Evolutionary conservation across 2,888 invertebrate genomes (phyloP), one percentile per base, ranked within the genome.

Genomic region (Pseudococcus longispinus): DNA sequence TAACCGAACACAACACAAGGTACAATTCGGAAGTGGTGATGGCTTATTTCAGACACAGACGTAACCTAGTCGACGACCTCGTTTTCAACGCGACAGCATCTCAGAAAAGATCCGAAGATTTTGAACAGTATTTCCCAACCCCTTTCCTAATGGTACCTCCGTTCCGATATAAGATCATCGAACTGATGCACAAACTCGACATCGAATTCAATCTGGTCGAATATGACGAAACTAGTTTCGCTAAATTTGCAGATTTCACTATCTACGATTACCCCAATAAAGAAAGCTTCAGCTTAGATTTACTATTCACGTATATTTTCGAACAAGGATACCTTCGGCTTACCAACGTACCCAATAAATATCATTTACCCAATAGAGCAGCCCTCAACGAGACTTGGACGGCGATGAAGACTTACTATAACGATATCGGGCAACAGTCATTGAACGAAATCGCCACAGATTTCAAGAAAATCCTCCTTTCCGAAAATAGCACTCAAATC

Each of bases 401-500:
- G 1, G 70, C 70, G 5, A 9, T 70, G 18, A 29, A 70, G 29
- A 29, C 15, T 32, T 70, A 70, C 32, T 70, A 70, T 32, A 15
- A 29, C 29, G 70, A 70, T 20, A 15, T 70, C 13, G 70, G 29
- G 15, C 2, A 29, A 29, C 70, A 13, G 15, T 15, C 70, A 3
- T 15, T 70, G 13, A 13, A 15, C 13, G 18, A 26, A 0, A 70
- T 70, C 1, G 70, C 70, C 1, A 9, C 15, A 11, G 8, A 70
- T 70, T 70, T 70, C 32, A 29, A 18, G 13, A 70, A 70, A 70
- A 70, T 70, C 26, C 18, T 70, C 1, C 70, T 70, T 2, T 70
- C 70, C 70, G 70, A 70, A 29, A 70, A 70, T 13, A 70, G 70
- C 70, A 29, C 70, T 3, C 70, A 70, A 29, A 70, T 70, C 70